Base-by-base conservation (phyloP, 2,113 vertebrate genomes). In the Gymnogyps californianus region DNA sequence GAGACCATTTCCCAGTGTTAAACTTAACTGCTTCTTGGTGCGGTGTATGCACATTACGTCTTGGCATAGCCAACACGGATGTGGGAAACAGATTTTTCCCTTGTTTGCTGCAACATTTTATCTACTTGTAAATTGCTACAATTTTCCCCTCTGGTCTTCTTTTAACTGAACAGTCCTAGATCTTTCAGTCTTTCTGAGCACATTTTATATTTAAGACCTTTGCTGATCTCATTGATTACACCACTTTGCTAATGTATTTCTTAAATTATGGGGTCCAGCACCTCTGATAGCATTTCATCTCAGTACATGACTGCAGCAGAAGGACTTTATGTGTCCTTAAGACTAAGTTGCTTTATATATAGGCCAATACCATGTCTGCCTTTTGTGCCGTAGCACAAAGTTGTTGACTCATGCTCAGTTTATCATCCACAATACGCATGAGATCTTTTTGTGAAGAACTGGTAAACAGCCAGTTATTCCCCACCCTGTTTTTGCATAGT, bases 41-140 rank as follows among this genome's bases (percentile, higher is more conserved):
- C 2, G 0, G 31, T 24, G 14, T 34, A 34, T 0, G 9, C 13
- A 40, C 0, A 1, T 46, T 40, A 31, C 2, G 1, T 20, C 61
- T 89, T 51, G 44, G 25, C 36, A n/a, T 20, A 49, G 25, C 18
- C 47, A 79, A 58, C 10, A 32, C 0, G 0, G 15, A 28, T 31
- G 18, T 15, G 20, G 18, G 14, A 77, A 77, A 93, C 6, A 9
- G 31, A 47, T 46, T 52, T 76, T 67, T 67, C 38, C 29, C 22
- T 59, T n/a, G 1, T 71, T 75, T 49, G 20, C 16, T 14, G 15
- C 18, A 83, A 46, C 6, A 34, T 72, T 81, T 42, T 36, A 61
- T 20, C 31, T 38, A 13, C 4, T 59, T 59, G 13, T 24, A 89
- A 72, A 77, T 22, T 26, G 9, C 4, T 70, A 42, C 1, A 32